These are phyloP conservation scores for Harpalus rubripes DNA, from an alignment of 2,888 invertebrate genomes.

Conservation along the genomic window DNA sequence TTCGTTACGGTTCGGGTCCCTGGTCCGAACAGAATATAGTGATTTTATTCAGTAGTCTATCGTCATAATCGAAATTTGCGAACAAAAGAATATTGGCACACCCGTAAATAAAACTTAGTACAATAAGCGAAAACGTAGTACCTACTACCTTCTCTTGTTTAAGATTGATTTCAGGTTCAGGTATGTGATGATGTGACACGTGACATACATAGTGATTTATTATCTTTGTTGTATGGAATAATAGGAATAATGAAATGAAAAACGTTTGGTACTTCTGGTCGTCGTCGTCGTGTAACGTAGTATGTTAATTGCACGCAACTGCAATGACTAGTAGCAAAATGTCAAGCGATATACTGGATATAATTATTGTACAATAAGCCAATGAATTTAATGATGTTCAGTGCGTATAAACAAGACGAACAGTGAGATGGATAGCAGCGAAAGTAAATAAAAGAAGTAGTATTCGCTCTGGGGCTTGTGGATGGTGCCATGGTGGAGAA, in stretches of 20 bases:
- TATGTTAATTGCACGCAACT: constrained; percentile 61
- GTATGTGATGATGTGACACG: too few relatives aligned
- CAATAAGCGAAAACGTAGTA: too few relatives aligned
- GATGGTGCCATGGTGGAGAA: constrained; percentile 22
- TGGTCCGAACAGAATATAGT: too few relatives aligned
- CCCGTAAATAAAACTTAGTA: too few relatives aligned
- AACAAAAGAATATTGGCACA: too few relatives aligned
- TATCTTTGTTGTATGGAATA: too few relatives aligned
- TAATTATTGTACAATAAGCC: constrained; percentile 66
- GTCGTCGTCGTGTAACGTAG: constrained; percentile 58
- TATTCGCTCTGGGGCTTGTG: constrained; percentile 53
- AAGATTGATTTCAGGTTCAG: too few relatives aligned
- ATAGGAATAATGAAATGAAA: not conserved
- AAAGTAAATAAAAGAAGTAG: constrained; percentile 57
- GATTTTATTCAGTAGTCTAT: too few relatives aligned
- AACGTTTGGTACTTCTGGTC: constrained; percentile 52
- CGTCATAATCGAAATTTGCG: too few relatives aligned
- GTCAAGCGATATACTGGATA: constrained; percentile 65
- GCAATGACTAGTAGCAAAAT: constrained; percentile 64
- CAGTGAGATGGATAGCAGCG: constrained; percentile 51
- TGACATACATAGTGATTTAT: too few relatives aligned
- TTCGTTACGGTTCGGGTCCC: too few relatives aligned
- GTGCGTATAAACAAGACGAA: constrained; percentile 33
- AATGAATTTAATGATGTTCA: constrained; percentile 41
- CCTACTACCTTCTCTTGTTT: too few relatives aligned